Evolutionary conservation across 2,888 invertebrate species (phyloP).

Genomic region (Tanytarsus gracilentus): DNA sequence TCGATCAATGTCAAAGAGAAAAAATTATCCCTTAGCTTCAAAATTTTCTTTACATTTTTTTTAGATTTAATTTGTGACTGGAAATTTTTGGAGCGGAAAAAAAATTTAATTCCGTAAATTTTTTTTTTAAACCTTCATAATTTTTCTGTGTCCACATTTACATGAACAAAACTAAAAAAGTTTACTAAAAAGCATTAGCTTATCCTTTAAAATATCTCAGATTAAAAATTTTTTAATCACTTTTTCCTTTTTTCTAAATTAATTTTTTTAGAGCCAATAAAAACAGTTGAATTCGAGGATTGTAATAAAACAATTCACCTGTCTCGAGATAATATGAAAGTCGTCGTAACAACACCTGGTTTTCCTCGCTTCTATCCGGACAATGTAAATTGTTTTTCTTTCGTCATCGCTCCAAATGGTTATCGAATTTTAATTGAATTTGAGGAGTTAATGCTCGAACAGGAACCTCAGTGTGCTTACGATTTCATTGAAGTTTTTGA

Average conservation of each 20-base stretch:
- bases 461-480: constrained; percentile 72
- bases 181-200: not conserved
- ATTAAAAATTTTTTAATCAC: not conserved
- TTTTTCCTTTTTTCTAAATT: constrained; percentile 26
- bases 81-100: too few relatives aligned
- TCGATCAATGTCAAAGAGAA: too few relatives aligned
- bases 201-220: not conserved
- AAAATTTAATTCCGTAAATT: not conserved
- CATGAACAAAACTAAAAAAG: too few relatives aligned
- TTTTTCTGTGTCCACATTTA: too few relatives aligned
- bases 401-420: constrained; percentile 57
- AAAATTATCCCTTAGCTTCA: too few relatives aligned
- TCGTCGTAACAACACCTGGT: constrained; percentile 66
- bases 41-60: too few relatives aligned
- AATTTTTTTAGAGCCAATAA: constrained; percentile 40
- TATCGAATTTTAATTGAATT: constrained; percentile 65
- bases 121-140: not conserved
- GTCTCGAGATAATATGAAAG: constrained; percentile 55
- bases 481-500: constrained; percentile 65
- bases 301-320: constrained; percentile 63
- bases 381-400: constrained; percentile 64
- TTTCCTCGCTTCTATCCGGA: constrained; percentile 72
- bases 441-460: constrained; percentile 66
- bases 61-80: too few relatives aligned
- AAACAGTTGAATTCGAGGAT: constrained; percentile 45